Percentiles rank a stretch among this genome's conserved stretches.
phyloP scores from a whole-genome alignment of 2,797 vertebrate genomes.

The Pampus argenteus region DNA sequence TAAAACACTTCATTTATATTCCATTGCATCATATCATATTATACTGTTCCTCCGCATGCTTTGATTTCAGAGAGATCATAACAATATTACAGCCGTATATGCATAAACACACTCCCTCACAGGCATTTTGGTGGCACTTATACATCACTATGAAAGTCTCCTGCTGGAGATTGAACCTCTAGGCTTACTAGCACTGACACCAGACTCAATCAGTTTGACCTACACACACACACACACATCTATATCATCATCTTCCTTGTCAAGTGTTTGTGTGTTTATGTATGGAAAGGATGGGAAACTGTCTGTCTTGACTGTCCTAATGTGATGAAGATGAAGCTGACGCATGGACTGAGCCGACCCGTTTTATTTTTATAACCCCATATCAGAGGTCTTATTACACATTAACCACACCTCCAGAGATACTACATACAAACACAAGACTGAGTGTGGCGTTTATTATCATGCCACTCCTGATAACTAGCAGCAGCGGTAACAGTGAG shows the following conservation, averaged over 20 bases:
- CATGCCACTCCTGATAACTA: slow-evolving; percentile 6
- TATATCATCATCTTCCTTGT: slow-evolving; percentile 12
- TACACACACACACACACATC: slow-evolving; percentile 16
- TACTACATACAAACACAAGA: slow-evolving; percentile 65
- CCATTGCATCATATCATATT: neutral
- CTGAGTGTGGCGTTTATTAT: slow-evolving; percentile 34
- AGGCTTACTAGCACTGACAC: slow-evolving; percentile 12
- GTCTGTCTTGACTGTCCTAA: slow-evolving; percentile 7
- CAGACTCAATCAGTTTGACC: slow-evolving; percentile 18
- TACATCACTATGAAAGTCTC: slow-evolving; percentile 9
- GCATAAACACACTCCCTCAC: slow-evolving; percentile 4
- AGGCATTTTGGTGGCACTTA: slow-evolving; percentile 1
- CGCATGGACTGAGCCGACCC: neutral
- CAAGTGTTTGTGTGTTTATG: slow-evolving; percentile 13
- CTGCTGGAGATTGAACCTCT: slow-evolving; percentile 29
- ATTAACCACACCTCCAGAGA: slow-evolving; percentile 56
- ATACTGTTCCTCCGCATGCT: neutral
- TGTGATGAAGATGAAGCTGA: slow-evolving; percentile 18
- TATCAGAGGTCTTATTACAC: slow-evolving; percentile 38
- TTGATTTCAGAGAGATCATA: neutral
- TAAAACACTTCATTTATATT: slow-evolving; percentile 16
- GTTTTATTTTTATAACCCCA: slow-evolving; percentile 15
- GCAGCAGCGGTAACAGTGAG: slow-evolving; percentile 26
- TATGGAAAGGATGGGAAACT: neutral
- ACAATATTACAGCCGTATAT: slow-evolving; percentile 13